Base-by-base conservation (phyloP, 2,797 vertebrate species). In the Myotis findleyi region DNA sequence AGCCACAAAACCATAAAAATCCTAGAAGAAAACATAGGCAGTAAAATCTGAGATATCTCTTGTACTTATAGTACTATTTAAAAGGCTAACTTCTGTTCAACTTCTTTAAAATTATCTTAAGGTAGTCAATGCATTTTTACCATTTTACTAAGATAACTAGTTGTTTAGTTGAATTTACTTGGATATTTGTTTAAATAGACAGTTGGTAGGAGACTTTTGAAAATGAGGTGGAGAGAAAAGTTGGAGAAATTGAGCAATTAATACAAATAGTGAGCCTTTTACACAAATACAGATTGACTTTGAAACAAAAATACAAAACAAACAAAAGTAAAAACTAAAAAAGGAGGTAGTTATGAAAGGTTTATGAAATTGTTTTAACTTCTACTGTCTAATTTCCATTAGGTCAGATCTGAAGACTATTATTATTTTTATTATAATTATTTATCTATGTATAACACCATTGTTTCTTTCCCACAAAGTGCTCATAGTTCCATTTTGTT, bases 371-470 rank as follows among this genome's bases (percentile, higher is more conserved):
- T 93, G 71, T n/a, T 90, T 93, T 97, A 88, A 80, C 57, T 87
- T 93, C 38, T 89, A 72, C 66, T 79, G 55, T 80, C 73, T 47
- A 95, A 80, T 94, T 95, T 92, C 62, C 90, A 68, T 83, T 68
- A 93, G 89, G 81, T 96, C 84, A 87, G 20, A 87, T 76, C 69
- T 94, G 73, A 95, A 57, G 20, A 53, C 41, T 77, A 27, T 85
- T 89, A 93, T 94, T 95, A 94, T 95, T 93, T 93, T 95, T 95
- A 97, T 92, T 66, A 86, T 95, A 92, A 94, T 95, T 92, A 68
- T 33, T 92, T 82, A 69, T 94, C 69, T 91, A 89, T 89, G 72
- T 80, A 81, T 80, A 62, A 55, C 53, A 69, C 18, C 55, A 47
- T 89, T 94, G 38, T 68, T 97, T 62, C 38, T 84, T 95, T 41